phyloP scores from a whole-genome alignment of 2,797 vertebrate genomes.

The Coendou prehensilis region DNA sequence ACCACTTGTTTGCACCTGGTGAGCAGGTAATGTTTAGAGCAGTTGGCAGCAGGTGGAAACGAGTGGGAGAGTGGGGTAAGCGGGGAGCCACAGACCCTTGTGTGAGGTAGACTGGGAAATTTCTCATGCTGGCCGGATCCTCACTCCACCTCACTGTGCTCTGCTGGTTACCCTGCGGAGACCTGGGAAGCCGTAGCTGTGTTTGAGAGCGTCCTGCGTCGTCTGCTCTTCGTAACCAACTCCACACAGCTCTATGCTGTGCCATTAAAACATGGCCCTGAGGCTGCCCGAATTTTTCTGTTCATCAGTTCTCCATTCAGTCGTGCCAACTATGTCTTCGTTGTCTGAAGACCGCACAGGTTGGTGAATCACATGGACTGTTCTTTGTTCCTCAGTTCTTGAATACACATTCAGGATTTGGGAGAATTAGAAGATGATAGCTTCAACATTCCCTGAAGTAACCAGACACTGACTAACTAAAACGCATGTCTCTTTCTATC shows the following conservation, averaged over 20 bases:
- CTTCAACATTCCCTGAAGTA: background rate
- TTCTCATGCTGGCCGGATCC: background rate
- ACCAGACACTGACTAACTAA: background rate
- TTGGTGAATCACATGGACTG: background rate
- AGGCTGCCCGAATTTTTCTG: background rate
- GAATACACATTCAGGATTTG: background rate
- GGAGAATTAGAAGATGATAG: background rate
- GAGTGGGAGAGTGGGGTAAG: background rate
- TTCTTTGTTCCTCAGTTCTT: background rate
- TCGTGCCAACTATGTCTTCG: background rate
- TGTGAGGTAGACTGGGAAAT: background rate
- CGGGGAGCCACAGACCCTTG: background rate
- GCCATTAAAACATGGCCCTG: background rate
- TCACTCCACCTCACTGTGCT: background rate
- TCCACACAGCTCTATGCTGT: background rate
- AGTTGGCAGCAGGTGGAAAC: background rate
- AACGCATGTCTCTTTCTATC: background rate
- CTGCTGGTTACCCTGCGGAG: no score
- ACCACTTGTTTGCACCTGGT: background rate
- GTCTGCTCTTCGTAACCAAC: background rate
- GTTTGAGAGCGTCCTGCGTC: background rate
- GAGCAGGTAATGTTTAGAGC: background rate
- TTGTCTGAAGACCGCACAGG: background rate
- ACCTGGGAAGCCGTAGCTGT: background rate
- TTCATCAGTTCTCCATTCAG: background rate